Evolutionary conservation across 1,140 invertebrate species (phyloP).

Genomic region (Danaus plexippus): DNA sequence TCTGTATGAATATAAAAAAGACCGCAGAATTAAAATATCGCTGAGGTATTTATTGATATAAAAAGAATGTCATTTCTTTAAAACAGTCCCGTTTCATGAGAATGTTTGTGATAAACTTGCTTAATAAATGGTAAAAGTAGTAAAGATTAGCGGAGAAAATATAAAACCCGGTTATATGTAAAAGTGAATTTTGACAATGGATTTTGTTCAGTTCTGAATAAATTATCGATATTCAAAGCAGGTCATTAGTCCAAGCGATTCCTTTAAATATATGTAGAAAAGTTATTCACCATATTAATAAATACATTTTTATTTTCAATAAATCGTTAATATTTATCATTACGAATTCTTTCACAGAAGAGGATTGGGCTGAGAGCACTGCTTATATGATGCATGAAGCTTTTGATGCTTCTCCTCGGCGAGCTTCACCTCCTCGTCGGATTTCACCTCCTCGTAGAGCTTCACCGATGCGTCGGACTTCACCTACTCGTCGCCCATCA

Average conservation of each 20-base stretch:
- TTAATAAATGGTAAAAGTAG: slow-evolving; percentile 32
- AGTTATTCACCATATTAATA: too few species aligned
- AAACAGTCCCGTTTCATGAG: not conserved
- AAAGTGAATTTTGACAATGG: slow-evolving; percentile 46
- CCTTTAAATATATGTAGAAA: too few species aligned
- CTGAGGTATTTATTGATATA: too few species aligned
- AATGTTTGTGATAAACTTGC: not conserved
- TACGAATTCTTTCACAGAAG: slow-evolving; percentile 51
- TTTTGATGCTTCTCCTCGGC: slow-evolving; percentile 57
- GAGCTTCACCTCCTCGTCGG: slow-evolving; percentile 38
- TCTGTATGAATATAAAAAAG: not conserved
- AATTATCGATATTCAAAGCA: slow-evolving; percentile 26
- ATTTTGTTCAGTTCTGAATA: slow-evolving; percentile 26
- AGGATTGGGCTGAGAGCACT: slow-evolving; percentile 70
- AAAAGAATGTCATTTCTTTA: not conserved
- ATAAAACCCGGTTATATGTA: slow-evolving; percentile 45
- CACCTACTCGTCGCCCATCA: slow-evolving; percentile 33
- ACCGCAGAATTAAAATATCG: too few species aligned
- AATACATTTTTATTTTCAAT: too few species aligned
- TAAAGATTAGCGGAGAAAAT: slow-evolving; percentile 34
- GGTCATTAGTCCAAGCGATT: slow-evolving; percentile 25
- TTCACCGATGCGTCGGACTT: slow-evolving; percentile 31
- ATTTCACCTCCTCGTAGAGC: slow-evolving; percentile 34
- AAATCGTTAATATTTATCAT: too few species aligned
- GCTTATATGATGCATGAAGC: slow-evolving; percentile 71